Base-by-base conservation (phyloP, 2,888 invertebrate genomes). In the Xestia rhomboidea region DNA sequence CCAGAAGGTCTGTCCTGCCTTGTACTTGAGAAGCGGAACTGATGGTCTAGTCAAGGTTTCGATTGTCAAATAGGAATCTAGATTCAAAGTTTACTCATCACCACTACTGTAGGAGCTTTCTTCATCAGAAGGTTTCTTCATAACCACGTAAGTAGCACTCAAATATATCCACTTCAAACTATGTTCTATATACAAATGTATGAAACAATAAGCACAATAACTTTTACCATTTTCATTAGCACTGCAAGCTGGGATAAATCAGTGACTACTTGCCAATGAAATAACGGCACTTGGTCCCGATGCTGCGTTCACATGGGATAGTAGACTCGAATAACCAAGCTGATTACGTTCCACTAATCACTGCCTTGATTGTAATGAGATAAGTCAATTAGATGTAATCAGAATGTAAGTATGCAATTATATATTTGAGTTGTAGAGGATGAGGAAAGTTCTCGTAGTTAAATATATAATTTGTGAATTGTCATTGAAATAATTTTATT, bases 261-360 rank as follows among this genome's bases (percentile, higher is more conserved):
- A 92, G 79, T 74, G 89, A 90, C 91, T 88, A 89, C 89, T 90
- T 91, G 90, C 90, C 91, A 89, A 91, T 92, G 91, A 88, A 88
- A 86, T 94, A 94, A 93, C 93, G 93, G 93, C 85, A 83, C 76
- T 73, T 73, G 69, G 72, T 79, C 79, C 70, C 81, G 69, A 69
- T 86, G 90, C 88, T 82, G 68, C 77, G 88, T 92, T 93, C 79
- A 83, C 83, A 76, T 73, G 75, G 72, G 82, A 73, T 73, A 84
- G 72, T 76, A 21, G 1, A 79, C 82, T 84, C 34, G 76, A 76
- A 74, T 79, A 70, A 68, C 70, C 77, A 85, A 85, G 74, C 79
- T 79, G 68, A 82, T 84, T 84, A 84, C 73, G 54, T 62, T 60
- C 69, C 57, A 83, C 77, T 83, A 83, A 83, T 83, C 73, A 81